Evolutionary conservation across 2,888 invertebrate genomes (phyloP).

Genomic region (Xylophagus ater): DNA sequence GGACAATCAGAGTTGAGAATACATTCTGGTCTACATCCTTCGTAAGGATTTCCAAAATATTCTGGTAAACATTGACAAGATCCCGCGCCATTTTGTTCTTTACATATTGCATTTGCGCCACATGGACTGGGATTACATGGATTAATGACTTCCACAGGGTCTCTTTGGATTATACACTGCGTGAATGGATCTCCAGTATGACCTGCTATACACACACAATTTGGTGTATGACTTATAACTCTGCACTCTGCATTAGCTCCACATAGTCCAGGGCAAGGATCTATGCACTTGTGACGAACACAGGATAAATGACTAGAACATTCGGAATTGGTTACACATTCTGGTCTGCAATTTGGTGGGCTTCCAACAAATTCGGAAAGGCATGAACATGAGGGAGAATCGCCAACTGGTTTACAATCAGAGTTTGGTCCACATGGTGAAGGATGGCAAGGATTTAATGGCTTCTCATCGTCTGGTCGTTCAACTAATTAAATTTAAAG

Average conservation of each 20-base stretch:
- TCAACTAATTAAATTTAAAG: conserved; percentile 3
- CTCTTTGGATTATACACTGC: conserved; percentile 39
- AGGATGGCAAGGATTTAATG: conserved; percentile 39
- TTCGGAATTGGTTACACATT: conserved; percentile 59
- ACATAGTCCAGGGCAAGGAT: conserved; percentile 60
- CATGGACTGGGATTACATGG: conserved; percentile 65
- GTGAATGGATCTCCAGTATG: conserved; percentile 49
- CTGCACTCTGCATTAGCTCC: conserved; percentile 45
- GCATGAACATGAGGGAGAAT: conserved; percentile 49
- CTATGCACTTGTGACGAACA: conserved; percentile 56
- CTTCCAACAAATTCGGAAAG: conserved; percentile 52
- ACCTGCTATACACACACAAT: conserved; percentile 49
- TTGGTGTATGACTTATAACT: conserved; percentile 48
- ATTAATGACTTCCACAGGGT: conserved; percentile 24
- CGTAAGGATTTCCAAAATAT: conserved; percentile 66
- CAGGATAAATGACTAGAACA: conserved; percentile 58
- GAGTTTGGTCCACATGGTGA: conserved; percentile 47
- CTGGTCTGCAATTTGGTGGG: conserved; percentile 58
- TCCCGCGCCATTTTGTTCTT: conserved; percentile 49
- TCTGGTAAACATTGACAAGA: conserved; percentile 59
- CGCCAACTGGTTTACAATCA: conserved; percentile 41
- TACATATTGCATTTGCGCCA: conserved; percentile 63
- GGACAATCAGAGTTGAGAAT: conserved; percentile 60
- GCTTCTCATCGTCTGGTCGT: conserved; percentile 13
- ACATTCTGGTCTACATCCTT: conserved; percentile 65